Base-by-base conservation (phyloP, 2,888 invertebrate species). In the Orthosia gothica region DNA sequence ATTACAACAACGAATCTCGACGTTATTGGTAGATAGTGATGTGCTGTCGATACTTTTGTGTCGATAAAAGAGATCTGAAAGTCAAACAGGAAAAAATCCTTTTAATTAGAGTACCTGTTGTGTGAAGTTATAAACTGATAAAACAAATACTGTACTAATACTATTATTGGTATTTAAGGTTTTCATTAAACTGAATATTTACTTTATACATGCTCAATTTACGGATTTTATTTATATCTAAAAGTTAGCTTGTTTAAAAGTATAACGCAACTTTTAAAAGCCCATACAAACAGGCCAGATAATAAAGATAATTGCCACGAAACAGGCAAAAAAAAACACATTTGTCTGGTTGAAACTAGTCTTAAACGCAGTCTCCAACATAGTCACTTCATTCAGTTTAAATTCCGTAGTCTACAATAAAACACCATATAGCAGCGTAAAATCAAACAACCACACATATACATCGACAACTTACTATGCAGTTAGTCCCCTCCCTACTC, bases 1-100 rank as follows among this genome's bases (percentile, higher is more conserved):
- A 88, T 88, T 90, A 88, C 81, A 84, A 81, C 82, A 83, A 85
- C 82, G 87, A 87, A 85, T 81, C 81, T 77, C 82, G 76, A 76
- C 82, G 80, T 85, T 90, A 88, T 88, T 88, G 85, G 82, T 70
- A 62, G 64, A 57, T 69, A 84, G 85, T 68, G 84, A 73, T 49
- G 78, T 50, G 50, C 47, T 15, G 5, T 15, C 20, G 5, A 18
- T 52, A 20, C 15, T 16, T 15, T 18, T 13, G 15, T 76, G 58
- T 81, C 83, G 81, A 82, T 67, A 68, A 49, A 57, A 69, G 54
- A 9, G 40, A 40, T 40, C 9, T 40, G 40, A 40, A 7, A 9
- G 40, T 40, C 9, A 40, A 40, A 9, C 9, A 40, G 40, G 7
- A 23, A 1, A 3, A 20, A 9, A 18, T 5, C 2, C 1, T 3